A percentile compares a stretch with the other conserved stretches of the same genome.
Conservation (phyloP, 2,113 vertebrate genomes). For the Brachypodius melanocephalos region DNA sequence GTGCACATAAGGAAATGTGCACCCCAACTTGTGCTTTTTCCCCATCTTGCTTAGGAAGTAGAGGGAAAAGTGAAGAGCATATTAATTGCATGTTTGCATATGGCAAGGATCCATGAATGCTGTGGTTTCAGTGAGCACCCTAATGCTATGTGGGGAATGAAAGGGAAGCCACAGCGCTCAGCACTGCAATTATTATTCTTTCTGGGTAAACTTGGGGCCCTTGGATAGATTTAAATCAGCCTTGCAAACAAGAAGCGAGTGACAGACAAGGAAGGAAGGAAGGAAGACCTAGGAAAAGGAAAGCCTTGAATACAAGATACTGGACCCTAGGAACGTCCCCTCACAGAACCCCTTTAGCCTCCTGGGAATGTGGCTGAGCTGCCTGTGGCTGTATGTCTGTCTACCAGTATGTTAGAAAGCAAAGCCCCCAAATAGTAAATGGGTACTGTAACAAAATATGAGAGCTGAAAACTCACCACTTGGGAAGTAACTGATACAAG, state of each 20-base stretch:
- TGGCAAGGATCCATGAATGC: slow-evolving; percentile 63
- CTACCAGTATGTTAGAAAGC: background rate
- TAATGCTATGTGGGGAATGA: slow-evolving; percentile 67
- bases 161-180: slow-evolving; percentile 43
- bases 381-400: background rate
- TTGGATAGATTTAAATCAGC: background rate
- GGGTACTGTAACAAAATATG: background rate
- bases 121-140: slow-evolving; percentile 65
- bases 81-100: slow-evolving; percentile 70
- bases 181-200: slow-evolving; percentile 20
- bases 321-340: background rate
- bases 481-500: background rate
- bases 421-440: background rate
- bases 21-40: background rate
- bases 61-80: slow-evolving; percentile 50
- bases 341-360: background rate
- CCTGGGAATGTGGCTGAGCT: background rate
- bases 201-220: background rate
- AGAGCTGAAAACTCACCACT: background rate
- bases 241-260: background rate
- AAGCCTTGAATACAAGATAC: background rate
- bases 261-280: background rate
- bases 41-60: slow-evolving; percentile 19
- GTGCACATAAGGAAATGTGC: background rate
- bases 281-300: background rate